These are phyloP conservation scores for Mormyrus hasselquistii DNA, from an alignment of 2,797 vertebrate genomes.

Conservation along the genomic window DNA sequence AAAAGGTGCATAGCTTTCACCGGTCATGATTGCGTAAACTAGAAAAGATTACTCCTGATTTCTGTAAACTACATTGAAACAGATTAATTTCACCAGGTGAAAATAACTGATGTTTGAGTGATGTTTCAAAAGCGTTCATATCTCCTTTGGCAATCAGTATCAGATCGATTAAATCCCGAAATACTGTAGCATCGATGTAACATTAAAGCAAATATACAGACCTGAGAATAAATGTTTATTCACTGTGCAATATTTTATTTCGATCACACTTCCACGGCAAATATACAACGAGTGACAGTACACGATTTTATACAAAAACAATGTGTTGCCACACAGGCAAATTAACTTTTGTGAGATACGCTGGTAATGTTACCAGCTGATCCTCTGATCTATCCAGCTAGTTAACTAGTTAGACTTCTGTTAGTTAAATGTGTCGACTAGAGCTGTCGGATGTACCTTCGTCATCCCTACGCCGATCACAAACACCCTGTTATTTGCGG, in stretches of 20 bases:
- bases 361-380: background rate
- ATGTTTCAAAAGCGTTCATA: background rate
- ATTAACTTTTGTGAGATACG: background rate
- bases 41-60: background rate
- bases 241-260: background rate
- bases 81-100: background rate
- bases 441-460: conserved; percentile 65
- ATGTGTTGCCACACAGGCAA: background rate
- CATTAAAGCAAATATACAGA: background rate
- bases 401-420: background rate
- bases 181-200: background rate
- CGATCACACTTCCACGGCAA: background rate
- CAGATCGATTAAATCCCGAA: background rate
- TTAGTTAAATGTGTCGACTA: background rate
- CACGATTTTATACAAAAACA: background rate
- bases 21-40: background rate
- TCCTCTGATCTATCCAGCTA: background rate
- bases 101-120: background rate
- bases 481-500: conserved; percentile 65
- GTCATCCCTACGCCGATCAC: conserved; percentile 95
- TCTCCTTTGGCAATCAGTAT: background rate
- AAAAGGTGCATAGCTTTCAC: background rate
- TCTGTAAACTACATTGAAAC: background rate
- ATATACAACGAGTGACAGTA: background rate
- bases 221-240: background rate